Conservation (phyloP, 2,113 vertebrate species). For the Gila orcuttii region DNA sequence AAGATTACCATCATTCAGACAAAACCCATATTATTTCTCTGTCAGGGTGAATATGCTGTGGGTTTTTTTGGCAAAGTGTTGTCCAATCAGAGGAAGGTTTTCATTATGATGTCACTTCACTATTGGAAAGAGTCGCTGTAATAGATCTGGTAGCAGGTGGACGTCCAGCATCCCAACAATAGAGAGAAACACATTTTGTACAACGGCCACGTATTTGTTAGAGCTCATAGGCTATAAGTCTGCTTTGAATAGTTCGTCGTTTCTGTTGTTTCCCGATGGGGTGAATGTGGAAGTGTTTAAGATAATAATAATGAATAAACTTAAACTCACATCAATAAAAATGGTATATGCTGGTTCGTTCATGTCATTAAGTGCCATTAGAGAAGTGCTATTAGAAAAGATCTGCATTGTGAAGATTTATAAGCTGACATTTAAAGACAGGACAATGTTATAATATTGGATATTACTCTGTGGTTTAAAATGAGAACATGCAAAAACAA, state of each 20-base stretch:
- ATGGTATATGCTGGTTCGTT: background rate
- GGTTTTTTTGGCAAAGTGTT: conserved; percentile 68
- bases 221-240: background rate
- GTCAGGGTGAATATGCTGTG: conserved; percentile 73
- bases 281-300: conserved; percentile 1
- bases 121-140: conserved; percentile 61
- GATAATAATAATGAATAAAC: background rate
- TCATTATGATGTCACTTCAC: conserved; percentile 64
- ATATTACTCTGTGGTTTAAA: background rate
- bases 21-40: conserved; percentile 76
- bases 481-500: background rate
- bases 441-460: background rate
- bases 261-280: background rate
- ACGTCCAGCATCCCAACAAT: conserved; percentile 7
- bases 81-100: conserved; percentile 66
- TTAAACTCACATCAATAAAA: background rate
- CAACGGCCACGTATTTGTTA: conserved; percentile 5
- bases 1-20: conserved; percentile 78
- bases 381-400: background rate
- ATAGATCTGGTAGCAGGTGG: conserved; percentile 52
- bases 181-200: conserved; percentile 4
- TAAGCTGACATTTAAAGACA: background rate
- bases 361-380: background rate
- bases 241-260: background rate
- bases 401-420: background rate